Percentiles rank a stretch among this genome's conserved stretches.
Conservation (phyloP, 2,797 vertebrate genomes). For the Vespertilio murinus region DNA sequence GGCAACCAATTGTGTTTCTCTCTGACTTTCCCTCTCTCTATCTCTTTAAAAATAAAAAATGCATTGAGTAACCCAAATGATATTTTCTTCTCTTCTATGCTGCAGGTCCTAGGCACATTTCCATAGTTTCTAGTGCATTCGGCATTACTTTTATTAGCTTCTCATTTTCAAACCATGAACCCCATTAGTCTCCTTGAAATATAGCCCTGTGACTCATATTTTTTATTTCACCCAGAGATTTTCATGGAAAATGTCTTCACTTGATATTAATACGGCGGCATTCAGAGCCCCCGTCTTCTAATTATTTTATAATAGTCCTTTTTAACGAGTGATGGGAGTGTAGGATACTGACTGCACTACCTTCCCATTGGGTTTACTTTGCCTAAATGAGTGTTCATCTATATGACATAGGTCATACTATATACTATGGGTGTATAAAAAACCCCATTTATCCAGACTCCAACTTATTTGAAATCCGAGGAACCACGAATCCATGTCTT, state of each 20-base stretch:
- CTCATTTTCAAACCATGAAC: slow-evolving; percentile 13
- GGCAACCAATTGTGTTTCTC: too few species aligned
- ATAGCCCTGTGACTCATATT: not conserved
- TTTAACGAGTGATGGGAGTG: not conserved
- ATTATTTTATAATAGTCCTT: not conserved
- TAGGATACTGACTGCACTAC: not conserved
- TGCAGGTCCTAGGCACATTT: not conserved
- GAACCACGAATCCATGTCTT: not conserved
- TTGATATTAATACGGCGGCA: slow-evolving; percentile 38
- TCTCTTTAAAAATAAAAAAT: too few species aligned
- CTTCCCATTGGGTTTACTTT: not conserved
- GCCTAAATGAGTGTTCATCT: not conserved
- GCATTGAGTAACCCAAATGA: not conserved
- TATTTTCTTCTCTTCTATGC: not conserved
- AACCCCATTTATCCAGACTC: not conserved
- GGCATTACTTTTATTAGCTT: not conserved
- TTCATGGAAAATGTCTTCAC: slow-evolving; percentile 41
- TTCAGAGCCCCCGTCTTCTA: not conserved
- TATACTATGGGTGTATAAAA: not conserved
- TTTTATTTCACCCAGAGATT: slow-evolving; percentile 49
- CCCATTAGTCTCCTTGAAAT: slow-evolving; percentile 29
- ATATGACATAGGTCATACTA: not conserved
- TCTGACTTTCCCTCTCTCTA: too few species aligned
- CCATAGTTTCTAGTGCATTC: not conserved
- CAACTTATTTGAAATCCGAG: slow-evolving; percentile 16